These are phyloP conservation scores for Drosophila kambysellisi DNA, from an alignment of 2,888 invertebrate species.

Conservation along the genomic window DNA sequence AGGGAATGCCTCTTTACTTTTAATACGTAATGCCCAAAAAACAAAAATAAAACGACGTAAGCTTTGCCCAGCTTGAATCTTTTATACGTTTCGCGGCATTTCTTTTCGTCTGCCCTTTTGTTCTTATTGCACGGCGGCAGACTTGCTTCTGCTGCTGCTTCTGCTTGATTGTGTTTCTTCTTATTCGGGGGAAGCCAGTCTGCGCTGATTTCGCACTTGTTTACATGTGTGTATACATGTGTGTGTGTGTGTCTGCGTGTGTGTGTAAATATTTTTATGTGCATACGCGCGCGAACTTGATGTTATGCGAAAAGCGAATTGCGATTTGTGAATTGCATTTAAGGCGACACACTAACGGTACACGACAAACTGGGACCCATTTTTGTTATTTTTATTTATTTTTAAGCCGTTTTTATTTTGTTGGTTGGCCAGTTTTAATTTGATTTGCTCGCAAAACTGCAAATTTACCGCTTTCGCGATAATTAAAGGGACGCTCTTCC, in stretches of 20 bases:
- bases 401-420: constrained; percentile 44
- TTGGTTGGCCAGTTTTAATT: constrained; percentile 41
- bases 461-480: constrained; percentile 14
- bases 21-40: constrained; percentile 69
- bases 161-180: constrained; percentile 16
- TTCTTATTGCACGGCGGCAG: constrained; percentile 36
- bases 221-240: constrained; percentile 2
- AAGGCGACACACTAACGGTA: constrained; percentile 51
- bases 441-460: constrained; percentile 32
- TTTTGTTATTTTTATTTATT: constrained; percentile 48
- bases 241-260: constrained; percentile 1
- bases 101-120: constrained; percentile 47
- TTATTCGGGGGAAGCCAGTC: constrained; percentile 55
- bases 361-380: constrained; percentile 33
- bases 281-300: constrained; percentile 61
- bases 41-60: constrained; percentile 42
- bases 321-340: constrained; percentile 38
- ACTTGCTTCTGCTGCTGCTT: constrained; percentile 1
- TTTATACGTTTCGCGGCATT: constrained; percentile 62
- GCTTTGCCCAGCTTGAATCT: constrained; percentile 41
- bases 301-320: constrained; percentile 49
- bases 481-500: constrained; percentile 42
- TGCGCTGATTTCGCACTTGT: constrained; percentile 37
- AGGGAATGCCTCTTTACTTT: constrained; percentile 72
- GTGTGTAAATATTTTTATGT: constrained; percentile 28